Evolutionary conservation across 2,888 invertebrate genomes (phyloP).

Genomic region (Phyllotreta cruciferae): DNA sequence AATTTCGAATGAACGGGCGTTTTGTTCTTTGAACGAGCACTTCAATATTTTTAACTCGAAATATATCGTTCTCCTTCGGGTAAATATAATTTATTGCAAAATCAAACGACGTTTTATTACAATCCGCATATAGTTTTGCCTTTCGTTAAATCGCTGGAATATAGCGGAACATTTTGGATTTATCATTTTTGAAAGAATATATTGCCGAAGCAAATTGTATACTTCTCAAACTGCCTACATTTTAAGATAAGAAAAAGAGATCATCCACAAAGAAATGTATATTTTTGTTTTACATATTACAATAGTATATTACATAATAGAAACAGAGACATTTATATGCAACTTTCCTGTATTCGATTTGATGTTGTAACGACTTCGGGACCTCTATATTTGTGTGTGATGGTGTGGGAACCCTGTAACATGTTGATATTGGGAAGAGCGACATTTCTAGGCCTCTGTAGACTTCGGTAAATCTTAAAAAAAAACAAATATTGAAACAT

Average conservation of each 20-base stretch:
- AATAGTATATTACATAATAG: constrained; percentile 60
- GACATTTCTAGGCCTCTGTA: constrained; percentile 60
- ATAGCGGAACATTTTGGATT: too few relatives aligned
- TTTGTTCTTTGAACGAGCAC: too few relatives aligned
- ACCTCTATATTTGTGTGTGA: constrained; percentile 80
- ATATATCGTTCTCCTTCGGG: too few relatives aligned
- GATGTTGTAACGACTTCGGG: constrained; percentile 88
- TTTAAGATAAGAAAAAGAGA: neutral
- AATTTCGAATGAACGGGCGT: too few relatives aligned
- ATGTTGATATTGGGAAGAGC: constrained; percentile 46
- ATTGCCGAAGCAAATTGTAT: too few relatives aligned
- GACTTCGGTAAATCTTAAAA: constrained; percentile 81
- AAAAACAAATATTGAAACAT: constrained; percentile 36
- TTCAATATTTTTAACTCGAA: too few relatives aligned
- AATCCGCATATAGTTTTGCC: too few relatives aligned
- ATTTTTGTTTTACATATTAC: constrained; percentile 40
- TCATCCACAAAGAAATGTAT: neutral
- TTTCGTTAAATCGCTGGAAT: too few relatives aligned
- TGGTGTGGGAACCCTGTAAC: constrained; percentile 72
- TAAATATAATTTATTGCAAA: too few relatives aligned
- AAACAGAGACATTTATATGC: constrained; percentile 75
- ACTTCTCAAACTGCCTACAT: too few relatives aligned
- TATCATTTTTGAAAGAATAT: too few relatives aligned
- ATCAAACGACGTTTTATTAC: too few relatives aligned
- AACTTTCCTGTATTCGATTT: constrained; percentile 88